Base-by-base conservation (phyloP, 2,888 invertebrate species). In the Lithodes maja region DNA sequence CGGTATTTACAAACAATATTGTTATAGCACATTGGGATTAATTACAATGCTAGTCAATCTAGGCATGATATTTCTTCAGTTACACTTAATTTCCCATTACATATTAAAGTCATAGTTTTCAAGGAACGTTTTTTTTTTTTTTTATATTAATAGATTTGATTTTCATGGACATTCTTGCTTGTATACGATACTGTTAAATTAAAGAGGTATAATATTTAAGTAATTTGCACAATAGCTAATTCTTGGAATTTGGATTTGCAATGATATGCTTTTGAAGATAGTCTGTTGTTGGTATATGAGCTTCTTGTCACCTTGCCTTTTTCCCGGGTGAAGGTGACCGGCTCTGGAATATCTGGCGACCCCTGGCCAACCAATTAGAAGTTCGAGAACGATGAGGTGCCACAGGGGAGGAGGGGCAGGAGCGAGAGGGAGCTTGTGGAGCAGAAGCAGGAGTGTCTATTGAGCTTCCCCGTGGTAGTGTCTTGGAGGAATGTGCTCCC, bases 341-440 rank as follows among this genome's bases (percentile, higher is more conserved):
- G 61, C 91, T 90, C 75, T 91, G 88, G 86, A 91, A 90, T 68
- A 91, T 88, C 71, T 90, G 85, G 5, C 89, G 87, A 33, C 91
- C 91, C 9, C 88, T 78, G 15, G 90, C 87, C 33, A 91, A 74
- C 90, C 90, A 90, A 52, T 90, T 83, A n/a, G 90, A 78, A 2
- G 91, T 86, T n/a, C 87, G 81, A 9, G 87, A 88, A 33, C 89
- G 86, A 9, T 87, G 87, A 50, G 83, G 91, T 17, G 90, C 83
- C n/a, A 91, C 91, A 15, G 91, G 91, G 7, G 91, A 91, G 7
- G 91, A 91, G 17, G 91, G 91, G 54, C 91, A 91, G 1, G 91
- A 91, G 9, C 87, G 85, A 49, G 91, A 88, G 33, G 91, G 85
- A 2, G 90, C 85, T n/a, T 75, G 68, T 17, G 81, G 61, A 7